phyloP scores from a whole-genome alignment of 2,797 vertebrate species.

The Gadopsis bispinosus region DNA sequence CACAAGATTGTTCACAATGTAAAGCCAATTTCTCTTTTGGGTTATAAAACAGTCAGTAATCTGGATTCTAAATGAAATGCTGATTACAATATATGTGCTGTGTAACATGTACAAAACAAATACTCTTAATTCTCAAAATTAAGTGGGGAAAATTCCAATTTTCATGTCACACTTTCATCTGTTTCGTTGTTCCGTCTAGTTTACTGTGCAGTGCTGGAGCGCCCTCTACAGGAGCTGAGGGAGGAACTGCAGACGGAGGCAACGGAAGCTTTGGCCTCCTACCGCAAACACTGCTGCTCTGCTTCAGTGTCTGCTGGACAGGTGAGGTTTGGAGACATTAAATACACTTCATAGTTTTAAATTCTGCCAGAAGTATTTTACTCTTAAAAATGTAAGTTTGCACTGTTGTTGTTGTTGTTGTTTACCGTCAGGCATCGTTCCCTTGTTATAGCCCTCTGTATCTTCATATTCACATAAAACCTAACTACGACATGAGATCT shows the following conservation, averaged over 20 bases:
- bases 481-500: no score
- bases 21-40: neutral
- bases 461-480: neutral
- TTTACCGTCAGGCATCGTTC: neutral
- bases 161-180: neutral
- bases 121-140: no score
- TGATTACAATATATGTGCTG: neutral
- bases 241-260: conserved; percentile 83
- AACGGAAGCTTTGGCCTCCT: conserved; percentile 81
- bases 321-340: conserved; percentile 58
- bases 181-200: conserved; percentile 59
- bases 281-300: conserved; percentile 85
- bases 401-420: no score
- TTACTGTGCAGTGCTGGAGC: conserved; percentile 81
- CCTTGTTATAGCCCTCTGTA: neutral
- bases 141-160: no score
- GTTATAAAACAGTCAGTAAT: neutral
- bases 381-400: neutral
- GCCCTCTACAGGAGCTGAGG: conserved; percentile 83
- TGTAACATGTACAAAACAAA: neutral
- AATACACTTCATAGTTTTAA: fast-evolving
- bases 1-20: neutral
- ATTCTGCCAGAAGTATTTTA: neutral
- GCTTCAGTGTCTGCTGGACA: conserved; percentile 82
- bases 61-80: neutral